phyloP scores from a whole-genome alignment of 2,888 invertebrate genomes.

The Dryadula phaetusa region DNA sequence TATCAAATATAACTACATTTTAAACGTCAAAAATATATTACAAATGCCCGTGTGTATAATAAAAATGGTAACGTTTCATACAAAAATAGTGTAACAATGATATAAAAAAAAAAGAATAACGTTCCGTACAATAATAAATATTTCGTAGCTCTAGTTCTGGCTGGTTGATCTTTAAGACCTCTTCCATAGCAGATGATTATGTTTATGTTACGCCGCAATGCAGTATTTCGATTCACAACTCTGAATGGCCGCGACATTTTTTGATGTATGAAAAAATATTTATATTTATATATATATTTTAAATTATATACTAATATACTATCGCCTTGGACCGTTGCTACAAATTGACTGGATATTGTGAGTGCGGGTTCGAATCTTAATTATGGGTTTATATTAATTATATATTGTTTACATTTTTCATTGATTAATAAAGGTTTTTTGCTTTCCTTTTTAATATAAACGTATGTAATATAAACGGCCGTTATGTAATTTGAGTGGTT shows the following conservation, averaged over 20 bases:
- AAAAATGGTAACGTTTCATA: slow-evolving; percentile 8
- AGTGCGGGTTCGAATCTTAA: not conserved
- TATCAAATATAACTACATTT: no score
- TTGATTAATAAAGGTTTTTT: no score
- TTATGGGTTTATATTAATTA: not conserved
- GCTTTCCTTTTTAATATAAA: no score
- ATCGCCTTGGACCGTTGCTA: not conserved
- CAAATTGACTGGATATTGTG: not conserved
- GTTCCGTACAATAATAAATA: slow-evolving; percentile 17
- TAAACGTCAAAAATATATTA: no score
- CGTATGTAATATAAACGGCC: no score
- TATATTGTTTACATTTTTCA: no score
- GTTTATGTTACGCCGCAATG: slow-evolving; percentile 31
- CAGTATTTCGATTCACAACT: slow-evolving; percentile 28
- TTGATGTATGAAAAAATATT: slow-evolving; percentile 14
- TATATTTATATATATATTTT: not conserved
- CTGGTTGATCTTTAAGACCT: slow-evolving; percentile 23
- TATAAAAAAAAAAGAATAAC: slow-evolving; percentile 3
- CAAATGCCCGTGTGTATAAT: no score
- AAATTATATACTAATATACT: no score
- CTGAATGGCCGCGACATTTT: slow-evolving; percentile 25
- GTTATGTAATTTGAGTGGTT: not conserved
- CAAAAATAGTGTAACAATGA: slow-evolving; percentile 9
- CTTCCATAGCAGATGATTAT: slow-evolving; percentile 20
- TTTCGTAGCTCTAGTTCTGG: not conserved